Conservation (phyloP, 2,113 vertebrate genomes). For the Malaclemys terrapin region DNA sequence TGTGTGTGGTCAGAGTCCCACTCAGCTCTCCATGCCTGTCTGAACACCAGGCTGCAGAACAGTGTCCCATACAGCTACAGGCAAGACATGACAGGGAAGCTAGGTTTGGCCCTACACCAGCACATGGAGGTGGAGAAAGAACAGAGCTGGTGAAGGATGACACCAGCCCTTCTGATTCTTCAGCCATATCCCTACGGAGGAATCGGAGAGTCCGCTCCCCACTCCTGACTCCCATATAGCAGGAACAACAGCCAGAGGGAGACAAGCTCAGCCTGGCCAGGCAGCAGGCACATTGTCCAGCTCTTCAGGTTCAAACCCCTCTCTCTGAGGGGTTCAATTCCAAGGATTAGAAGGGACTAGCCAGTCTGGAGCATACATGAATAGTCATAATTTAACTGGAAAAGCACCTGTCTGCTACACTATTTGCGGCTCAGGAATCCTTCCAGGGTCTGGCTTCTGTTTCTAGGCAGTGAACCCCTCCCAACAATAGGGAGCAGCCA, state of each 20-base stretch:
- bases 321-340: not conserved
- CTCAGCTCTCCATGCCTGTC: not conserved
- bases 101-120: not conserved
- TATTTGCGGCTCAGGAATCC: not conserved
- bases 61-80: not conserved
- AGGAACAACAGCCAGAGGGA: not conserved
- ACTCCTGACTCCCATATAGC: not conserved
- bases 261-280: not conserved
- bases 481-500: not conserved
- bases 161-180: not conserved
- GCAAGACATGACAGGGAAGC: not conserved
- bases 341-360: not conserved
- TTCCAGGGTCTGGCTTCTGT: slow-evolving; percentile 3
- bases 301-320: not conserved
- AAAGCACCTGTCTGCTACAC: not conserved
- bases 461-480: slow-evolving; percentile 25
- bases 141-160: not conserved
- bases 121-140: fast-evolving
- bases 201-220: not conserved
- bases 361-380: not conserved
- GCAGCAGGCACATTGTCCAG: not conserved
- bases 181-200: not conserved
- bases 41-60: not conserved
- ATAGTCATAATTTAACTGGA: slow-evolving; percentile 1
- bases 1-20: not conserved